These are phyloP conservation scores for Phyllotreta striolata DNA, from an alignment of 2,888 invertebrate species.

Conservation along the genomic window DNA sequence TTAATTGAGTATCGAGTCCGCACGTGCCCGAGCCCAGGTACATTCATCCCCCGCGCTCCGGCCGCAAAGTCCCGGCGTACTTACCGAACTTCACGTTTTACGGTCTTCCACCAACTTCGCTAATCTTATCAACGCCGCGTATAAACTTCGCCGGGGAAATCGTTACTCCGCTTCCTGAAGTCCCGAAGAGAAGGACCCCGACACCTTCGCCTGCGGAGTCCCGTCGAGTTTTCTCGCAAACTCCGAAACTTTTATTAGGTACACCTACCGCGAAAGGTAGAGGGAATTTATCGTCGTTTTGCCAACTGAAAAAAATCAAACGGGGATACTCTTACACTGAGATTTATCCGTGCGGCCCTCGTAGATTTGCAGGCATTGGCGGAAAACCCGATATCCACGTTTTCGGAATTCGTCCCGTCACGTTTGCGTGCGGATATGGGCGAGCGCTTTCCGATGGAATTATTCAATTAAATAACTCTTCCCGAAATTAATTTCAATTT, in stretches of 20 bases:
- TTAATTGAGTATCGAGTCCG: not conserved
- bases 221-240: too few species aligned
- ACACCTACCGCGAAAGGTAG: too few species aligned
- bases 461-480: slow-evolving; percentile 19
- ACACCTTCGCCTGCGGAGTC: too few species aligned
- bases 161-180: slow-evolving; percentile 17
- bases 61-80: slow-evolving; percentile 6
- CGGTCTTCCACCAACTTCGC: slow-evolving; percentile 13
- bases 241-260: too few species aligned
- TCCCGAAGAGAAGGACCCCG: slow-evolving; percentile 19
- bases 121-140: slow-evolving; percentile 21
- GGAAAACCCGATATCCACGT: too few species aligned
- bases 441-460: slow-evolving; percentile 12
- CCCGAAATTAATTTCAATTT: slow-evolving; percentile 24
- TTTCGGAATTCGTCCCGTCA: slow-evolving; percentile 18
- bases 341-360: too few species aligned
- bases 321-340: too few species aligned
- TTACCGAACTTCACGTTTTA: slow-evolving; percentile 19
- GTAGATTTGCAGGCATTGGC: too few species aligned
- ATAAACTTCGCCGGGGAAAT: slow-evolving; percentile 14
- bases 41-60: not conserved
- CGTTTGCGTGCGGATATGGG: slow-evolving; percentile 4
- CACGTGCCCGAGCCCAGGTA: not conserved
- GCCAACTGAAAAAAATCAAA: too few species aligned
- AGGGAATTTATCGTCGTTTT: too few species aligned